Conservation (phyloP, 1,140 invertebrate genomes). For the Pectinophora gossypiella region DNA sequence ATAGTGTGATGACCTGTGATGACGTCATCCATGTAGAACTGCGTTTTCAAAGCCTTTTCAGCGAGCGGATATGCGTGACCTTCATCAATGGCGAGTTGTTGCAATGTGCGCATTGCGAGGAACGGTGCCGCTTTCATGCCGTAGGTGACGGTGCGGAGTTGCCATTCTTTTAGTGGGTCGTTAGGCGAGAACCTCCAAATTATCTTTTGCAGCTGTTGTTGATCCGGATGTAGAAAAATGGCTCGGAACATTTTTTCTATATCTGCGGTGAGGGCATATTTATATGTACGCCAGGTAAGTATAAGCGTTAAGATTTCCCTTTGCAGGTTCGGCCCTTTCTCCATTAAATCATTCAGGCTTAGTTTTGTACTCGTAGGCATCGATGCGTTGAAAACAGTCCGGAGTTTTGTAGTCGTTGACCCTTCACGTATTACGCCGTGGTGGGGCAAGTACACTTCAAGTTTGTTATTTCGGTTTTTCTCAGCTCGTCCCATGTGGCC, state of each 20-base stretch:
- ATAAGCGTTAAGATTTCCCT: conserved; percentile 15
- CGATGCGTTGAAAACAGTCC: conserved; percentile 15
- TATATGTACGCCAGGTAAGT: conserved; percentile 13
- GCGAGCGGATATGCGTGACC: conserved; percentile 31
- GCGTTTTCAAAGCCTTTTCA: conserved; percentile 17
- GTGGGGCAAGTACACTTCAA: conserved; percentile 7
- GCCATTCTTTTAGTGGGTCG: conserved; percentile 9
- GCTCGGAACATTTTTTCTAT: conserved; percentile 15
- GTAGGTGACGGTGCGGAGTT: conserved; percentile 2
- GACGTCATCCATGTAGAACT: conserved; percentile 52
- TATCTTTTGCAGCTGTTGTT: conserved; percentile 16
- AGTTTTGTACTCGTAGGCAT: conserved; percentile 3
- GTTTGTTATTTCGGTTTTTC: neutral
- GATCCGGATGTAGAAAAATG: conserved; percentile 6
- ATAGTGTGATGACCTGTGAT: conserved; percentile 26
- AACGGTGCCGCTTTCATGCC: conserved; percentile 1
- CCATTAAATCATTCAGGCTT: conserved; percentile 11
- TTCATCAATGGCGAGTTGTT: conserved; percentile 30
- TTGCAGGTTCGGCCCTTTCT: conserved; percentile 16
- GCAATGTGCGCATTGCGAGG: neutral
- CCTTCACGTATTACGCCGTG: conserved; percentile 7
- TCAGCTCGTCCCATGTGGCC: neutral
- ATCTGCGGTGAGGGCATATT: conserved; percentile 12
- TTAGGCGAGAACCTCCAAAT: conserved; percentile 10
- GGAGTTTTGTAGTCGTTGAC: conserved; percentile 4